Conservation (phyloP, 2,113 vertebrate species). For the Uropsilus gracilis region DNA sequence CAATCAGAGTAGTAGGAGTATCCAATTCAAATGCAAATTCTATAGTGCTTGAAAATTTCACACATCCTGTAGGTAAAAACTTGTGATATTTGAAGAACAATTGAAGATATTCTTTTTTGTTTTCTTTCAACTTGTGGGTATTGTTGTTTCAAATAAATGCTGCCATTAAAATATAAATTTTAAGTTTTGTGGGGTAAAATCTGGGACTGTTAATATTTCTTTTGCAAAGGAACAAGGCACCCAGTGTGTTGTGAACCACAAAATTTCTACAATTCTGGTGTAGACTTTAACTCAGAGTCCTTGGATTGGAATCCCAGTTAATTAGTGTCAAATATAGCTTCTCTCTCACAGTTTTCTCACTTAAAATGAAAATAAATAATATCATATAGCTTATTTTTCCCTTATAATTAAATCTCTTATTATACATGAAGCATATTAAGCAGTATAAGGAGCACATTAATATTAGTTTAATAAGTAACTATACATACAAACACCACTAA, state of each 20-base stretch:
- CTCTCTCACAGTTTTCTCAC: neutral
- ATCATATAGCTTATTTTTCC: neutral
- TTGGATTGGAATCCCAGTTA: neutral
- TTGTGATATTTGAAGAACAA: neutral
- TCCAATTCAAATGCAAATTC: neutral
- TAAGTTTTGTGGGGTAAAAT: neutral
- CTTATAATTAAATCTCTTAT: neutral
- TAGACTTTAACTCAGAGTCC: fast-evolving
- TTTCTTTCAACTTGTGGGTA: neutral
- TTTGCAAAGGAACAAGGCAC: neutral
- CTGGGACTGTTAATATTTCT: neutral
- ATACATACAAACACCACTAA: neutral
- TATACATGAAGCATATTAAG: neutral
- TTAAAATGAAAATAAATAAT: neutral
- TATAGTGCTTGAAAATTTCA: neutral
- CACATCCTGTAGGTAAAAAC: neutral
- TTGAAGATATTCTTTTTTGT: neutral
- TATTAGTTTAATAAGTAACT: neutral
- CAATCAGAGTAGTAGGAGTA: neutral
- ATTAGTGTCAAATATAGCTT: neutral
- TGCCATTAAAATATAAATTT: neutral
- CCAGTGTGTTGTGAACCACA: neutral
- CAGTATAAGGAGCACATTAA: neutral
- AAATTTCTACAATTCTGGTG: neutral
- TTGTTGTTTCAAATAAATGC: neutral